These are phyloP conservation scores for Blastobasis lacticolella DNA, from an alignment of 2,888 invertebrate genomes.

Conservation along the genomic window DNA sequence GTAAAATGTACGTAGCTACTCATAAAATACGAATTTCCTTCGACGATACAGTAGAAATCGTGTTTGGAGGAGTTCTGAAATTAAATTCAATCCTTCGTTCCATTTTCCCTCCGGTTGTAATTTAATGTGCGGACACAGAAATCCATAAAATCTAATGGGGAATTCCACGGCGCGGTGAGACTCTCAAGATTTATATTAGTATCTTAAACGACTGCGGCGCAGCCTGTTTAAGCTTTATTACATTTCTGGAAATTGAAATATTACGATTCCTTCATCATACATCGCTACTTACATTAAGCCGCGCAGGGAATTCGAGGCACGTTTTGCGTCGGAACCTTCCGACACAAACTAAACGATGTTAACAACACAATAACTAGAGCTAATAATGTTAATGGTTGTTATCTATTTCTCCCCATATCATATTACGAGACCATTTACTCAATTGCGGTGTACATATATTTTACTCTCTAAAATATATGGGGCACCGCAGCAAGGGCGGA, in stretches of 20 bases:
- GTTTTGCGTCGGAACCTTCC: too few relatives aligned
- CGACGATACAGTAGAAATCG: constrained; percentile 17
- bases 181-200: constrained; percentile 60
- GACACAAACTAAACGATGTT: too few relatives aligned
- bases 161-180: constrained; percentile 56
- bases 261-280: background rate
- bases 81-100: constrained; percentile 47
- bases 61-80: constrained; percentile 33
- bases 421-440: too few relatives aligned
- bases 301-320: too few relatives aligned
- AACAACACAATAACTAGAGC: too few relatives aligned
- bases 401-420: too few relatives aligned
- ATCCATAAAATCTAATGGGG: constrained; percentile 68
- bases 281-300: too few relatives aligned
- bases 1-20: background rate
- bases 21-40: background rate
- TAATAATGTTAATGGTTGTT: too few relatives aligned
- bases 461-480: too few relatives aligned
- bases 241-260: constrained; percentile 19
- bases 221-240: constrained; percentile 38
- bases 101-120: constrained; percentile 55
- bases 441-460: too few relatives aligned
- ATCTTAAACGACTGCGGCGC: constrained; percentile 33
- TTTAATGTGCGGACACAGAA: constrained; percentile 63
- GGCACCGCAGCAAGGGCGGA: too few relatives aligned